Base-by-base conservation (phyloP, 2,888 invertebrate species). In the Thymelicus acteon region DNA sequence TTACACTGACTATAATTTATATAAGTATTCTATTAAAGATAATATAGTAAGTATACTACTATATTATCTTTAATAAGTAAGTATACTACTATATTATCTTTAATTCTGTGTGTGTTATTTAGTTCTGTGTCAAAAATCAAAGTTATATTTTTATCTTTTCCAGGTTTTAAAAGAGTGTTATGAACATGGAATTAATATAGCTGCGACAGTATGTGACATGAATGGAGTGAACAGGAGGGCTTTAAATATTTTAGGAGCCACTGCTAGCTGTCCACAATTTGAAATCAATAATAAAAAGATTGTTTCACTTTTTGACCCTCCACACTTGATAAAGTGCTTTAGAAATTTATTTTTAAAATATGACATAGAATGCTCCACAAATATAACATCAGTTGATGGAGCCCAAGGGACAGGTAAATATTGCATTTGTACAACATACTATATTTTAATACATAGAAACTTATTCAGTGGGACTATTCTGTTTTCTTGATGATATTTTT, bases 281-380 rank as follows among this genome's bases (percentile, higher is more conserved):
- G 67, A 2, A 12, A 5, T 72, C 5, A n/a, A 63, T n/a, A 24
- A 67, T 7, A 37, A 68, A 52, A 72, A 75, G 71, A 72, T 76
- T 62, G 67, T 72, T 0, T 60, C 72, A 31, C 31, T 31, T 31
- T 39, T 72, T 24, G 75, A 76, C 44, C 47, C 73, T 10, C 76
- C 76, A 47, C 77, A 76, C 70, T 40, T 76, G 24, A 19, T 76
- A 1, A 75, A 76, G 67, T 77, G 75, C 62, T 72, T 73, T 15
- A 65, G 74, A 60, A 75, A 76, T 63, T 49, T 72, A 7, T 75
- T 74, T 67, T 31, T 74, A 57, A 74, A 74, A 62, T 74, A 77
- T 60, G 58, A 77, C 67, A 73, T 76, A 19, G 37, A 74, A 60
- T 75, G 72, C 61, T 31, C 57, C 57, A 31, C 60, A 39, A 60